A percentile compares a stretch with the other conserved stretches of the same genome.
phyloP scores from a whole-genome alignment of 2,113 vertebrate species.

The Salminus brasiliensis region DNA sequence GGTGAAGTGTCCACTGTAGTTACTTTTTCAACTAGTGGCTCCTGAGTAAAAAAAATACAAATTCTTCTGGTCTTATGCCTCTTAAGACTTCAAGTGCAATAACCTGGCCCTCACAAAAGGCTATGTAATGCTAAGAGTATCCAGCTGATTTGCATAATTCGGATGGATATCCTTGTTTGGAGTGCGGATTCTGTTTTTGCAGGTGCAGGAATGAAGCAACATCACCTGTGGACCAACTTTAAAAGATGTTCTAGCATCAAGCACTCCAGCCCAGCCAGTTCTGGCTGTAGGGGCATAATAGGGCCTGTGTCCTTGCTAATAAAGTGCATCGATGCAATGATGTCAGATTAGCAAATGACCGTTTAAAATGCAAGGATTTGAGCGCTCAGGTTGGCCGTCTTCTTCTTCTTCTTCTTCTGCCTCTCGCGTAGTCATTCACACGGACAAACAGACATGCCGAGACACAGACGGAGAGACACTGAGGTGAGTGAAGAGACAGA shows the following conservation, averaged over 20 bases:
- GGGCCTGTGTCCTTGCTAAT: constrained; percentile 41
- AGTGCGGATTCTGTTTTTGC: neutral
- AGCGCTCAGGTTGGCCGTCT: neutral
- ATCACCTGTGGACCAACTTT: neutral
- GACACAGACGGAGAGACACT: neutral
- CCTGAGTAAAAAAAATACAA: too few species aligned
- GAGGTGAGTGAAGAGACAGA: neutral
- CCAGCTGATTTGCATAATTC: neutral
- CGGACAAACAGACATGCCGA: neutral
- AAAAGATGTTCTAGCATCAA: neutral
- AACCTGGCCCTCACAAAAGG: too few species aligned
- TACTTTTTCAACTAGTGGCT: too few species aligned
- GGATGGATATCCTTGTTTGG: neutral
- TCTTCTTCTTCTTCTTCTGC: neutral
- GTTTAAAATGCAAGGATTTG: constrained; percentile 34
- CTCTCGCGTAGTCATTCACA: neutral
- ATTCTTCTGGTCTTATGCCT: too few species aligned
- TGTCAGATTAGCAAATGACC: constrained; percentile 58
- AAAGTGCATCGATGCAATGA: constrained; percentile 53
- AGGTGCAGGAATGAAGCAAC: neutral
- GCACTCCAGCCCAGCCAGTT: constrained; percentile 13
- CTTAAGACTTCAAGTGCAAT: too few species aligned
- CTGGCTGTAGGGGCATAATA: constrained; percentile 31
- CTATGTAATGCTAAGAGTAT: neutral
- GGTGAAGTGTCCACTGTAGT: too few species aligned